A percentile compares a stretch with the other conserved stretches of the same genome.
Conservation (phyloP, 2,888 invertebrate species). For the Prosopocoilus inquinatus region DNA sequence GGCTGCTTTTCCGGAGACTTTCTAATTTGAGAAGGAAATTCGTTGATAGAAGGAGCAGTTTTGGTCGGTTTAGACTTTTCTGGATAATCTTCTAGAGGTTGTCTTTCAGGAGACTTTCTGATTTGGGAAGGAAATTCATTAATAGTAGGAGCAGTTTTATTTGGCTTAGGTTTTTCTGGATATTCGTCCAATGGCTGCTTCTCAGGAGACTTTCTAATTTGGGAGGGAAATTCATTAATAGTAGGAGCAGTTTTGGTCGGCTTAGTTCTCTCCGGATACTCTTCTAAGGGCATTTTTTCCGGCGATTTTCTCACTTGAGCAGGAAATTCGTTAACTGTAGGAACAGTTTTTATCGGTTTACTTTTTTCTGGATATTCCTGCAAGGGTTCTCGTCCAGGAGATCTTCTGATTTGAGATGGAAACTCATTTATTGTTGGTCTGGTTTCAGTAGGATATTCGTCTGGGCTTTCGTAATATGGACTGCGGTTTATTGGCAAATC, state of each 20-base stretch:
- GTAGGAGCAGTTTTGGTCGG: constrained; percentile 16
- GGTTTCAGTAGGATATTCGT: background rate
- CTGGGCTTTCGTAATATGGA: constrained; percentile 5
- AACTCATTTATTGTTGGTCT: constrained; percentile 2
- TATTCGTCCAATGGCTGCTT: constrained; percentile 21
- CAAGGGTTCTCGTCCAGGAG: constrained; percentile 13
- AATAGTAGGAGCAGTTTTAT: constrained; percentile 11
- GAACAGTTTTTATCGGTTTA: background rate
- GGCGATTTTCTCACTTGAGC: constrained; percentile 13
- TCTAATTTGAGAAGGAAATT: constrained; percentile 16
- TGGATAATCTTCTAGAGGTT: constrained; percentile 16
- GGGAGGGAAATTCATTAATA: constrained; percentile 25
- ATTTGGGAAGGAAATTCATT: constrained; percentile 25
- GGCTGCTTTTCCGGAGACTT: constrained; percentile 20
- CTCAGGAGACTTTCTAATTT: constrained; percentile 21
- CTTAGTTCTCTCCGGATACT: constrained; percentile 24
- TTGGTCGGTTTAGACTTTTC: constrained; percentile 13
- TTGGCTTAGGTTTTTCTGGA: constrained; percentile 21
- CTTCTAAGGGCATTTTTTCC: constrained; percentile 25
- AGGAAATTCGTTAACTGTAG: constrained; percentile 12
- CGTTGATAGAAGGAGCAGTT: background rate
- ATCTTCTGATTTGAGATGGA: constrained; percentile 10
- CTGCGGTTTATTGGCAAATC: too few relatives aligned
- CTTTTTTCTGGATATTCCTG: constrained; percentile 11
- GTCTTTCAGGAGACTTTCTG: constrained; percentile 22